Evolutionary conservation across 2,797 vertebrate species (phyloP).

Genomic region (Leuciscus waleckii): DNA sequence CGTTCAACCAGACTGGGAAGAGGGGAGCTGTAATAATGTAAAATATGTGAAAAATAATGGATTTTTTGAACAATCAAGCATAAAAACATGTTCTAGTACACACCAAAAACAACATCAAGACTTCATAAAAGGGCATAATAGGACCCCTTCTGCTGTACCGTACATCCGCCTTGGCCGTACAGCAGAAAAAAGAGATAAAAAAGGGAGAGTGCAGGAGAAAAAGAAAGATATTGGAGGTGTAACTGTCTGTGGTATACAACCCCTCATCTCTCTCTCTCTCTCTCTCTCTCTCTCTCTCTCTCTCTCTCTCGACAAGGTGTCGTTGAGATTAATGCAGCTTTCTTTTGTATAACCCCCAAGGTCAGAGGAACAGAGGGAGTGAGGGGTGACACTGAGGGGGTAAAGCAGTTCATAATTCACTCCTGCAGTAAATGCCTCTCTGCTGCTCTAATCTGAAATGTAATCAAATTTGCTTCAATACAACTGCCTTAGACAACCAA

Average conservation of each 20-base stretch:
- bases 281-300: not conserved
- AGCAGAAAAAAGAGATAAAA: not conserved
- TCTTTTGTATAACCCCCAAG: constrained; percentile 77
- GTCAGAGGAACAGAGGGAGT: constrained; percentile 73
- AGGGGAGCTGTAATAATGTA: too few species aligned
- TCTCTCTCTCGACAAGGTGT: constrained; percentile 60
- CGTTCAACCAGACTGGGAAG: too few species aligned
- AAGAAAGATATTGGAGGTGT: constrained; percentile 38
- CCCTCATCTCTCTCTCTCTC: constrained; percentile 12
- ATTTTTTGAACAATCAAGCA: too few species aligned
- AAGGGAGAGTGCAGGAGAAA: constrained; percentile 19
- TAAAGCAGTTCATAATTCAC: constrained; percentile 71
- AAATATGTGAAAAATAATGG: too few species aligned
- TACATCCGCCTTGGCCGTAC: too few species aligned
- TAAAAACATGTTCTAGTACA: too few species aligned
- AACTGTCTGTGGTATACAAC: constrained; percentile 70
- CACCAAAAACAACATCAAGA: too few species aligned
- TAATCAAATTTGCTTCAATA: constrained; percentile 73
- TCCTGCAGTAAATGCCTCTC: constrained; percentile 63
- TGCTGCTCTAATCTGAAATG: constrained; percentile 71
- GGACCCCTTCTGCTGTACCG: too few species aligned
- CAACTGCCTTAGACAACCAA: constrained; percentile 66
- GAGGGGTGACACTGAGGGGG: constrained; percentile 59
- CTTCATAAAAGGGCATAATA: too few species aligned
- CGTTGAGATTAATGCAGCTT: constrained; percentile 79